A percentile compares a stretch with the other conserved stretches of the same genome.
Conservation (phyloP, 2,113 vertebrate genomes). For the Serilophus lunatus region DNA sequence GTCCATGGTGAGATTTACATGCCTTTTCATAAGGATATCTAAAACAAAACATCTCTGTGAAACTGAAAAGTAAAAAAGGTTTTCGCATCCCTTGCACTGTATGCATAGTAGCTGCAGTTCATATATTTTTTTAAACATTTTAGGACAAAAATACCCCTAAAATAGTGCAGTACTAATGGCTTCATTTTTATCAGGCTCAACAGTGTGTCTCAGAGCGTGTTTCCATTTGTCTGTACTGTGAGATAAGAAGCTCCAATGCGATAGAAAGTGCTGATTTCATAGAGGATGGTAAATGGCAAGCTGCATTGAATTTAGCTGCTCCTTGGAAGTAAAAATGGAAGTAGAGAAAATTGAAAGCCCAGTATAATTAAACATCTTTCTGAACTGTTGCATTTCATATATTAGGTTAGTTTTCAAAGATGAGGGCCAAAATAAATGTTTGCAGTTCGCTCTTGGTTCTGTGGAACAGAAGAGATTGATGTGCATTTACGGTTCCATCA, state of each 20-base stretch:
- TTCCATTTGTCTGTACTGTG: neutral
- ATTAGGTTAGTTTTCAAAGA: slow-evolving; percentile 37
- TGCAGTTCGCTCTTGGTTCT: neutral
- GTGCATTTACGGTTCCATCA: slow-evolving; percentile 13
- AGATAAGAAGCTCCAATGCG: neutral
- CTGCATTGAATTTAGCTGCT: neutral
- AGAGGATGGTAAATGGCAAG: slow-evolving; percentile 7
- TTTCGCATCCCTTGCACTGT: neutral
- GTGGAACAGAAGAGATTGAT: slow-evolving; percentile 11
- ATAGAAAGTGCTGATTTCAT: slow-evolving; percentile 24
- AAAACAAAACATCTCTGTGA: neutral
- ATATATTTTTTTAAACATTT: neutral
- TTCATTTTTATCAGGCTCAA: neutral
- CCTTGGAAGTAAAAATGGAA: slow-evolving; percentile 31
- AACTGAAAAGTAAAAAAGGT: neutral
- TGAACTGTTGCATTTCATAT: slow-evolving; percentile 21
- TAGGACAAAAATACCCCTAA: neutral
- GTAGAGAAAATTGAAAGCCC: neutral
- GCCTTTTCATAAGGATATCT: neutral
- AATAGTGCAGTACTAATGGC: neutral
- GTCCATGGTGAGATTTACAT: neutral
- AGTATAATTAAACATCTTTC: slow-evolving; percentile 27
- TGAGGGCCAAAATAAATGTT: slow-evolving; percentile 54
- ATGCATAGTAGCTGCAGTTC: neutral
- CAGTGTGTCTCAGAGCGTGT: rapidly evolving